Evolutionary conservation across 2,888 invertebrate genomes (phyloP).

Genomic region (Kryphioiulus occultus): DNA sequence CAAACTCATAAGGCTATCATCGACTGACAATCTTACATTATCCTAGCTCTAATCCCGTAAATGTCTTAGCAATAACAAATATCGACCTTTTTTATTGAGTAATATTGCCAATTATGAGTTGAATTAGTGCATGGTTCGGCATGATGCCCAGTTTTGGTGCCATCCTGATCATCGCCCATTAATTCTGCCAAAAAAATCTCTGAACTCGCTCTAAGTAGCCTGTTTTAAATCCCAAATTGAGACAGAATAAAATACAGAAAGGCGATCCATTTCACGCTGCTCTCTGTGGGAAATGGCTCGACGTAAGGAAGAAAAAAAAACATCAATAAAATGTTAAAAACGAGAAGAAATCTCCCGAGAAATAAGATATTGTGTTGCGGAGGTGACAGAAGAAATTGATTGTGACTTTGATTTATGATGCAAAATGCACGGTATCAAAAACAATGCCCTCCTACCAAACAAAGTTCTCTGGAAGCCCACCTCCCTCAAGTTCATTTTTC

Average conservation of each 20-base stretch:
- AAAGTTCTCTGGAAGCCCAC: constrained; percentile 6
- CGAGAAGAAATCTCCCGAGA: constrained; percentile 11
- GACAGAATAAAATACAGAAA: constrained; percentile 8
- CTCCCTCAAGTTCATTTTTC: constrained; percentile 15
- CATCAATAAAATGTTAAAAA: constrained; percentile 23
- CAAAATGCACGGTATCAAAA: constrained; percentile 43
- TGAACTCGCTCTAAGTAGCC: neutral
- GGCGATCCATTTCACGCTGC: constrained; percentile 4
- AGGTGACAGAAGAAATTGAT: constrained; percentile 43
- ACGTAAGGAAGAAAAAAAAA: neutral
- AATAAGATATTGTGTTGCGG: constrained; percentile 17
- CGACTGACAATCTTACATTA: neutral
- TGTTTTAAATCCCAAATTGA: constrained; percentile 23
- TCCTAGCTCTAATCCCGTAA: neutral
- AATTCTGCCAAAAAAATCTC: neutral
- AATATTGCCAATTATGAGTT: neutral
- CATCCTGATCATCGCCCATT: constrained; percentile 23
- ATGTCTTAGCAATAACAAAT: too few relatives aligned
- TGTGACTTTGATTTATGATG: constrained; percentile 43
- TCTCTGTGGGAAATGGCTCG: neutral
- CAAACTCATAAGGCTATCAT: neutral
- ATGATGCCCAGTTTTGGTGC: constrained; percentile 3
- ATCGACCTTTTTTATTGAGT: too few relatives aligned
- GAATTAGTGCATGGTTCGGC: neutral
- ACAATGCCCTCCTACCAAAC: constrained; percentile 39